Evolutionary conservation across 2,113 vertebrate species (phyloP).

Genomic region (Notarius lentiginosus): DNA sequence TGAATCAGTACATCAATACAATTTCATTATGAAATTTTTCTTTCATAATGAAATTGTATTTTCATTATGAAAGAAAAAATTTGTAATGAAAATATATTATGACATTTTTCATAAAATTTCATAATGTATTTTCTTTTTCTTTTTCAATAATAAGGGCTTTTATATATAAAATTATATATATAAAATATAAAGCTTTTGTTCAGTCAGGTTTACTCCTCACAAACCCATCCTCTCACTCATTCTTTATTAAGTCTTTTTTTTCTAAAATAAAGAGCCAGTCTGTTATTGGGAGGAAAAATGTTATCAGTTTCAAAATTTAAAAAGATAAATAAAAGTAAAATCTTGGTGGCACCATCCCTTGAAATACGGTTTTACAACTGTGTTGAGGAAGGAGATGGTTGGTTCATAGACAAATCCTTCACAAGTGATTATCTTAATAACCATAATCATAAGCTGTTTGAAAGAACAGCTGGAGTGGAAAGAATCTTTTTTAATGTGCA

Average conservation of each 20-base stretch:
- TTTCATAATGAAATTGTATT: no score
- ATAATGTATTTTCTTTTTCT: not conserved
- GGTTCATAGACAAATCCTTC: not conserved
- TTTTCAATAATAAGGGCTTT: not conserved
- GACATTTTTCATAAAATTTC: no score
- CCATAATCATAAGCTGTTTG: not conserved
- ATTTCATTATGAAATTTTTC: no score
- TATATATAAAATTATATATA: no score
- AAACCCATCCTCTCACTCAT: not conserved
- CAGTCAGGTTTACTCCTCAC: not conserved
- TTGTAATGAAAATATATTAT: no score
- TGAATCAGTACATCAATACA: no score
- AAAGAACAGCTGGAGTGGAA: not conserved
- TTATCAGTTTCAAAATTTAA: not conserved
- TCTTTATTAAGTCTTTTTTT: not conserved
- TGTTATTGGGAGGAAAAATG: not conserved
- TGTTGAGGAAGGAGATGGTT: not conserved
- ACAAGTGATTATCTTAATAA: conserved; percentile 7
- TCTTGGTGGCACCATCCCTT: not conserved
- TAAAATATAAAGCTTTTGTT: not conserved
- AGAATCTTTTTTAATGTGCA: not conserved
- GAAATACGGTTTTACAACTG: not conserved
- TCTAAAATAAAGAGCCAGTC: not conserved
- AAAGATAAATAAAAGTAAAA: not conserved
- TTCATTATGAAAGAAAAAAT: no score